These are phyloP conservation scores for Crioceris asparagi DNA, from an alignment of 2,888 invertebrate species.

Conservation along the genomic window DNA sequence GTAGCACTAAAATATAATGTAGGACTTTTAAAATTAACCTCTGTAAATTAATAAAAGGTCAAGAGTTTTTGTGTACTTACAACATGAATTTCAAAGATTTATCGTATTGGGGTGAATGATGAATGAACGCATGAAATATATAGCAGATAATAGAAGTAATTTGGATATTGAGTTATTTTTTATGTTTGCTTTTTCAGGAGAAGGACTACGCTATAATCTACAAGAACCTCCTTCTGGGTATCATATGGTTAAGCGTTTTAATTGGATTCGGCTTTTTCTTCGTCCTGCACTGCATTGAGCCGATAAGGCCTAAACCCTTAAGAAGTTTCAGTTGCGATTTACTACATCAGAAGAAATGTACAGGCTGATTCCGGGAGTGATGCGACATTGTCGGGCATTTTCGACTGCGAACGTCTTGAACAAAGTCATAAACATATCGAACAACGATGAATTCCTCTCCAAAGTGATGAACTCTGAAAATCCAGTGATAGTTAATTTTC, in stretches of 20 bases:
- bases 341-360: conserved; percentile 10
- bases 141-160: no score
- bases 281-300: conserved; percentile 40
- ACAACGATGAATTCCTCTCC: conserved; percentile 65
- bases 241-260: conserved; percentile 39
- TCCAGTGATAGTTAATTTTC: conserved; percentile 84
- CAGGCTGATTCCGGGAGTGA: conserved; percentile 7
- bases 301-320: conserved; percentile 38
- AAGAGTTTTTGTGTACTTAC: no score
- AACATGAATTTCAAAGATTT: no score
- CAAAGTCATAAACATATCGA: conserved; percentile 47
- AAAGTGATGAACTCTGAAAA: conserved; percentile 77
- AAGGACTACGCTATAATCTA: conserved; percentile 45
- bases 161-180: no score
- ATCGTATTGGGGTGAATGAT: no score
- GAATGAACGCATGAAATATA: no score
- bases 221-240: conserved; percentile 38
- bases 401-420: conserved; percentile 26
- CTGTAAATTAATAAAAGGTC: no score
- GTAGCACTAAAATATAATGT: no score
- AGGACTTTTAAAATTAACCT: no score
- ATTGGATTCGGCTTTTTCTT: conserved; percentile 40
- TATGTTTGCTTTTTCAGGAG: conserved; percentile 35
- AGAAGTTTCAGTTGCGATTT: conserved; percentile 27
- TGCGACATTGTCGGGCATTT: conserved; percentile 9